Percentiles rank a stretch among this genome's conserved stretches.
Evolutionary conservation across 2,113 vertebrate genomes (phyloP).

Genomic region (Chitala chitala): DNA sequence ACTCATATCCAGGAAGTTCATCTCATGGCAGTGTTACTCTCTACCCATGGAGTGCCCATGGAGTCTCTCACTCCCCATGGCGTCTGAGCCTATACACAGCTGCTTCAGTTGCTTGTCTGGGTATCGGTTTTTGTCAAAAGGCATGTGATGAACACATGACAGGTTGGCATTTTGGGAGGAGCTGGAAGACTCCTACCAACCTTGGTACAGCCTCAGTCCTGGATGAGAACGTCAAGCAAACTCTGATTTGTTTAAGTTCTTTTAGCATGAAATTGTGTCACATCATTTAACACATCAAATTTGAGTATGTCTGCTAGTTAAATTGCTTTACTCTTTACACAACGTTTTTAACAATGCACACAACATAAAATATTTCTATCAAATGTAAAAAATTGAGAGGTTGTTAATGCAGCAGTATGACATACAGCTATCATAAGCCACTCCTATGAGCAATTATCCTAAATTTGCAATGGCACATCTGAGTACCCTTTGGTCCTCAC

Average conservation of each 20-base stretch:
- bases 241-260: neutral
- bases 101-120: conserved; percentile 89
- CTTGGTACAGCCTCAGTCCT: conserved; percentile 90
- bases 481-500: neutral
- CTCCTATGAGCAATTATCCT: too few relatives aligned
- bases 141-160: conserved; percentile 90
- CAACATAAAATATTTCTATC: too few relatives aligned
- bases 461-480: neutral
- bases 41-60: too few relatives aligned
- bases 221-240: conserved; percentile 33
- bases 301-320: too few relatives aligned
- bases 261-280: neutral
- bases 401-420: too few relatives aligned
- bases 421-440: too few relatives aligned
- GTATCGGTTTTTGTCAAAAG: conserved; percentile 95
- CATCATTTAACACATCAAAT: too few relatives aligned
- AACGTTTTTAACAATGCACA: too few relatives aligned
- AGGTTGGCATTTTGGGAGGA: conserved; percentile 95
- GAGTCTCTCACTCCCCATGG: conserved; percentile 60
- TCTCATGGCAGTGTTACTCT: conserved; percentile 33
- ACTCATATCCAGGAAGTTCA: neutral
- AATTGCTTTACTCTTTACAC: too few relatives aligned
- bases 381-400: too few relatives aligned
- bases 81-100: conserved; percentile 70
- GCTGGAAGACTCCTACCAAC: conserved; percentile 89